A percentile compares a stretch with the other conserved stretches of the same genome.
Evolutionary conservation across 1,140 invertebrate species (phyloP).

Genomic region (Aphidius gifuensis): DNA sequence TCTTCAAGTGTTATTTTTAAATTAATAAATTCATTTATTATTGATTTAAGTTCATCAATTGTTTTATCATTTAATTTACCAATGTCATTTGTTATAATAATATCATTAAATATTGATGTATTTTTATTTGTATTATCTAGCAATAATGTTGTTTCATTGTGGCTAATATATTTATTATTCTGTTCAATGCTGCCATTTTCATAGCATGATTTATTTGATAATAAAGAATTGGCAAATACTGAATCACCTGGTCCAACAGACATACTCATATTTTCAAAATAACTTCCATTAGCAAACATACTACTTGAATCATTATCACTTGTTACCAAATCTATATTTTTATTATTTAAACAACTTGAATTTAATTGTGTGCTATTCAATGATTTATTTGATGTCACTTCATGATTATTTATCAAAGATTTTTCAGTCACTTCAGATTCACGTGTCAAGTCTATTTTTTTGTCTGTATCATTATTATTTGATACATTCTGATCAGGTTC

Average conservation of each 20-base stretch:
- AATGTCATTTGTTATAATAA: slow-evolving; percentile 15
- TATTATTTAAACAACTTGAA: not conserved
- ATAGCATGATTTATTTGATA: slow-evolving; percentile 3
- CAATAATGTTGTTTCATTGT: no score
- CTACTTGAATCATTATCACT: slow-evolving; percentile 33
- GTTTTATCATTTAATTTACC: slow-evolving; percentile 18
- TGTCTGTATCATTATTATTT: no score
- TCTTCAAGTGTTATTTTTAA: slow-evolving; percentile 31
- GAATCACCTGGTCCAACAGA: slow-evolving; percentile 13
- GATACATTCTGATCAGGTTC: not conserved
- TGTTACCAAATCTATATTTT: not conserved
- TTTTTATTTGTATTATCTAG: no score
- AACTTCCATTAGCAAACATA: slow-evolving; percentile 38
- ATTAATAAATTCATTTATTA: slow-evolving; percentile 26
- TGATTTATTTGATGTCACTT: not conserved
- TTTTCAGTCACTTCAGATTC: no score
- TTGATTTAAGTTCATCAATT: slow-evolving; percentile 11
- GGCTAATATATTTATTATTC: no score
- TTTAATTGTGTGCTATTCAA: not conserved
- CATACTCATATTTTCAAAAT: slow-evolving; percentile 37
- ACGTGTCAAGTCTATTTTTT: no score
- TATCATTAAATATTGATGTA: not conserved
- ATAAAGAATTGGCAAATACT: no score
- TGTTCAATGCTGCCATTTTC: not conserved
- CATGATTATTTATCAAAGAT: no score